Percentiles rank a stretch among this genome's conserved stretches.
These are phyloP conservation scores for Hippoglossus stenolepis DNA, from an alignment of 2,113 vertebrate genomes.

Conservation along the genomic window DNA sequence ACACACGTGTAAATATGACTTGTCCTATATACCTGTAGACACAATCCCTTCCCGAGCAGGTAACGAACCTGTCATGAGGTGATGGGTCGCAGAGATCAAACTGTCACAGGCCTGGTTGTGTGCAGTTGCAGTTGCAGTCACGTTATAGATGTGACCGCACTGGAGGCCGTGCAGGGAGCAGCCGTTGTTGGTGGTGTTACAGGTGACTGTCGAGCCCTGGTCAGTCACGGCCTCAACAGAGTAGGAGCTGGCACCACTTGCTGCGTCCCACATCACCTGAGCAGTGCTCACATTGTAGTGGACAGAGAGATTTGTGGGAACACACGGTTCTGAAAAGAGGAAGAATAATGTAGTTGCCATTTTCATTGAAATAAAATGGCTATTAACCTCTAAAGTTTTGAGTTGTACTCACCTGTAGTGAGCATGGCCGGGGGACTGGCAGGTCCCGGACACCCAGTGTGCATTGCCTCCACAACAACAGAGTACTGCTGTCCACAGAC, in stretches of 20 bases:
- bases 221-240: conserved; percentile 60
- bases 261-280: conserved; percentile 62
- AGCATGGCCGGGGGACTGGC: conserved; percentile 45
- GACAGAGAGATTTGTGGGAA: conserved; percentile 55
- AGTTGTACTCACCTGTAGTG: conserved; percentile 59
- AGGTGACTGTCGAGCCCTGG: conserved; percentile 40
- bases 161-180: conserved; percentile 65
- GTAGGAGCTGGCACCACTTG: conserved; percentile 64
- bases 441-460: conserved; percentile 66
- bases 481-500: conserved; percentile 73
- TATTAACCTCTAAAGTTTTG: not conserved
- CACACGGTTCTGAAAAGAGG: conserved; percentile 70
- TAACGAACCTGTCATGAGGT: conserved; percentile 73
- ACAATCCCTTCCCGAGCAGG: not conserved
- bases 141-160: conserved; percentile 75
- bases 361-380: not conserved
- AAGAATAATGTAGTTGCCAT: not conserved
- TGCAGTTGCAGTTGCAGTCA: conserved; percentile 71
- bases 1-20: not conserved
- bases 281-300: conserved; percentile 55
- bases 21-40: not conserved
- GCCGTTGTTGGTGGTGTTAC: conserved; percentile 59
- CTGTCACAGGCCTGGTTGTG: conserved; percentile 63
- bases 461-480: conserved; percentile 59
- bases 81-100: conserved; percentile 32